A percentile compares a stretch with the other conserved stretches of the same genome.
These are phyloP conservation scores for Rotaria macrura DNA, from an alignment of 2,888 invertebrate species.

Conservation along the genomic window DNA sequence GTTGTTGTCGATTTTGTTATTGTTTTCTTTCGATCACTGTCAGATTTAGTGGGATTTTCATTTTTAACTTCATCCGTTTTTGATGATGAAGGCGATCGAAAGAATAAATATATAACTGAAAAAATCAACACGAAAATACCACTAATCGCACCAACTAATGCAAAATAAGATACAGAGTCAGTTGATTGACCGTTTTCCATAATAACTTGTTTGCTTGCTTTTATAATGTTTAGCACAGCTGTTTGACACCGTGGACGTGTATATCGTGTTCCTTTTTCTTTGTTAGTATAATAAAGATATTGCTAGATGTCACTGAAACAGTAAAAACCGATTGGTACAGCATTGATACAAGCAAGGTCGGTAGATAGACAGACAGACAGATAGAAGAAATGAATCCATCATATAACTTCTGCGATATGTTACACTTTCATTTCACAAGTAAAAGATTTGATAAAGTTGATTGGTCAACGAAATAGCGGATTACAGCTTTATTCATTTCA, in stretches of 20 bases:
- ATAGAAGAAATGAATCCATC: too few species aligned
- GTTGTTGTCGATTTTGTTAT: background rate
- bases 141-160: background rate
- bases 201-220: background rate
- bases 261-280: too few species aligned
- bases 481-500: too few species aligned
- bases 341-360: background rate
- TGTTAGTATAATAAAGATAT: background rate
- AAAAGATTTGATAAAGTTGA: too few species aligned
- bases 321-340: background rate
- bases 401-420: too few species aligned
- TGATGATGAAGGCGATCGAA: background rate
- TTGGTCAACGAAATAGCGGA: too few species aligned
- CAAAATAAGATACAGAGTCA: background rate
- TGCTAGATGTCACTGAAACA: background rate
- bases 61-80: background rate
- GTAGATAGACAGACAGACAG: too few species aligned
- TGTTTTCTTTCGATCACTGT: background rate
- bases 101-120: background rate
- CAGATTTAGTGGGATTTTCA: background rate
- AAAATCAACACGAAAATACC: background rate
- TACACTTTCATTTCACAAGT: too few species aligned
- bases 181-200: background rate
- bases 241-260: background rate
- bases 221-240: background rate